Evolutionary conservation across 1,140 invertebrate species (phyloP), one percentile per base, ranked within the genome.

Genomic region (Cydia pomonella): DNA sequence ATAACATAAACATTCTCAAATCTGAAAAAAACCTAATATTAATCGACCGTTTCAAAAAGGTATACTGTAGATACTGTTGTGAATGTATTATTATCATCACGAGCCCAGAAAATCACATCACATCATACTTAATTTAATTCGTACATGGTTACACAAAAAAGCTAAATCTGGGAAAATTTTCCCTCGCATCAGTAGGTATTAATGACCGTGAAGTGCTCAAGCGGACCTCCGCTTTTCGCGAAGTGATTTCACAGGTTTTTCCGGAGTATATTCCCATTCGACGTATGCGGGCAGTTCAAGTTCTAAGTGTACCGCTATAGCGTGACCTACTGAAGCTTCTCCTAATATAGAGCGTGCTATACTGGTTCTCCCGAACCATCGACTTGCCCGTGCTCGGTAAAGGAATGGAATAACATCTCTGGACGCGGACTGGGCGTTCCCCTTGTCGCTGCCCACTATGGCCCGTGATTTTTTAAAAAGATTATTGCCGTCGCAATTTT

Each of bases 211-310:
- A 29, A 69, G 64, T 69, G 29, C 12, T 69, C 64, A 33, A n/a
- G 64, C 64, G 25, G 64, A 69, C 53, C 16, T 69, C n/a, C 47
- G 44, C 44, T 18, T 21, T 38, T 18, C 64, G 64, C 64, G 64
- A 69, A 69, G 64, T 69, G 64, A 69, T 41, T 69, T 18, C 64
- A 33, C 64, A 33, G 64, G 64, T 69, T 69, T 69, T 69, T 41
- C 64, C 25, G 27, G 25, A 21, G 25, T 16, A n/a, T 16, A 18
- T 69, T 69, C 64, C 13, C 12, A 29, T n/a, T 25, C 27, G 7
- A 25, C 6, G 10, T 3, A n/a, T n/a, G 3, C n/a, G n/a, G 47
- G 10, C n/a, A 27, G 1, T 16, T 6, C 47, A 0, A 50, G 47
- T 50, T 50, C 47, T 18, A 50, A 4, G 12, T 23, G 3, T 1